Evolutionary conservation across 2,797 vertebrate species (phyloP).

Genomic region (Coracias cyanogaster): DNA sequence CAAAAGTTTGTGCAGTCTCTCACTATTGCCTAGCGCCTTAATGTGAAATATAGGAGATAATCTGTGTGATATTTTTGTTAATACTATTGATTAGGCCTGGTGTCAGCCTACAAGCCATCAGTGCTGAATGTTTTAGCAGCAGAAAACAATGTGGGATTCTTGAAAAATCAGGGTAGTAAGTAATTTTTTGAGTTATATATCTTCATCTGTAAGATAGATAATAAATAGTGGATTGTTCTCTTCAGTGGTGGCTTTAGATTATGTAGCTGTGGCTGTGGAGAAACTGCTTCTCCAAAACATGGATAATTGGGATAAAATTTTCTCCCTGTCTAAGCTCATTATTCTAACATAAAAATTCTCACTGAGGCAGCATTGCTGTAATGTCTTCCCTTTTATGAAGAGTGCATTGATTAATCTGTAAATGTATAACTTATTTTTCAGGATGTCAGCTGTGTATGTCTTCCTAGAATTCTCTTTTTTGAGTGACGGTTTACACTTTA

Average conservation of each 20-base stretch:
- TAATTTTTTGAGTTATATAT: neutral
- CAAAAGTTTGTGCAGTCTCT: neutral
- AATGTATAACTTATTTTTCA: neutral
- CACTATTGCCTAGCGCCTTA: neutral
- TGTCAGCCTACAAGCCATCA: neutral
- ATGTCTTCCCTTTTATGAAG: neutral
- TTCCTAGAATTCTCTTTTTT: neutral
- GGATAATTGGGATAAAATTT: neutral
- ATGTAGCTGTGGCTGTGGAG: neutral
- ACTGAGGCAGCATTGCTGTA: neutral
- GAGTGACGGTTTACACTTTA: neutral
- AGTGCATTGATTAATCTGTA: neutral
- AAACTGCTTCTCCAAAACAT: neutral
- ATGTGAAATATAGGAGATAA: neutral
- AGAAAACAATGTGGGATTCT: neutral
- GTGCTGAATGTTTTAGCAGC: neutral
- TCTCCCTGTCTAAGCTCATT: neutral
- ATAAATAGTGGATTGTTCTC: neutral
- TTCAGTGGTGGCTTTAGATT: neutral
- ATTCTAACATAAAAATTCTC: neutral
- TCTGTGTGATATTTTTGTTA: neutral
- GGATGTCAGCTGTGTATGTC: neutral
- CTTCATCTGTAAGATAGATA: neutral
- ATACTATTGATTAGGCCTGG: neutral
- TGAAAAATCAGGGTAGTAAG: neutral